Evolutionary conservation across 2,797 vertebrate species (phyloP).

Genomic region (Gallinago stenura): DNA sequence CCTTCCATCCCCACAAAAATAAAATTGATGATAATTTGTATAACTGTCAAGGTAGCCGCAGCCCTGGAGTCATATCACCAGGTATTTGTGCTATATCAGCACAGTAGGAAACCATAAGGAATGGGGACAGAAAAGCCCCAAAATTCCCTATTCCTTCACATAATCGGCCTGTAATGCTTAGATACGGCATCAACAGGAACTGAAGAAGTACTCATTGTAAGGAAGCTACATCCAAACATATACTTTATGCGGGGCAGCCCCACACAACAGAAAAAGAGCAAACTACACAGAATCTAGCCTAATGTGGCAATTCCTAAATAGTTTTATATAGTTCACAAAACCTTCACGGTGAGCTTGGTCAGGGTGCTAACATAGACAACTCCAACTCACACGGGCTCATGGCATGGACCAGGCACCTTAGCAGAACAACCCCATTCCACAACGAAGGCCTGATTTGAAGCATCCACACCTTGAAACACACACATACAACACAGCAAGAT

Average conservation of each 20-base stretch:
- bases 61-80: neutral
- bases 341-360: neutral
- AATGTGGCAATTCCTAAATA: neutral
- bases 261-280: neutral
- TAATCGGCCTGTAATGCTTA: too few species aligned
- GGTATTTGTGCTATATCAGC: accelerated
- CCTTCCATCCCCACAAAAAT: neutral
- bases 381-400: accelerated
- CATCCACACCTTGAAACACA: neutral
- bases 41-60: neutral
- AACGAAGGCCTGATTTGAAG: neutral
- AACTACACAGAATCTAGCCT: neutral
- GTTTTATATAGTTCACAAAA: neutral
- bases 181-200: neutral
- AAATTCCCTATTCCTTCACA: neutral
- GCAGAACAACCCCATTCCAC: neutral
- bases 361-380: too few species aligned
- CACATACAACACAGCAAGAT: accelerated
- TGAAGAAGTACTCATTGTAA: neutral
- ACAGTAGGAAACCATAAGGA: neutral
- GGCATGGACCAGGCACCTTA: neutral
- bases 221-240: neutral
- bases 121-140: neutral
- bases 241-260: neutral
- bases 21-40: neutral